A percentile compares a stretch with the other conserved stretches of the same genome.
Evolutionary conservation across 2,113 vertebrate species (phyloP).

Genomic region (Xiphophorus couchianus): DNA sequence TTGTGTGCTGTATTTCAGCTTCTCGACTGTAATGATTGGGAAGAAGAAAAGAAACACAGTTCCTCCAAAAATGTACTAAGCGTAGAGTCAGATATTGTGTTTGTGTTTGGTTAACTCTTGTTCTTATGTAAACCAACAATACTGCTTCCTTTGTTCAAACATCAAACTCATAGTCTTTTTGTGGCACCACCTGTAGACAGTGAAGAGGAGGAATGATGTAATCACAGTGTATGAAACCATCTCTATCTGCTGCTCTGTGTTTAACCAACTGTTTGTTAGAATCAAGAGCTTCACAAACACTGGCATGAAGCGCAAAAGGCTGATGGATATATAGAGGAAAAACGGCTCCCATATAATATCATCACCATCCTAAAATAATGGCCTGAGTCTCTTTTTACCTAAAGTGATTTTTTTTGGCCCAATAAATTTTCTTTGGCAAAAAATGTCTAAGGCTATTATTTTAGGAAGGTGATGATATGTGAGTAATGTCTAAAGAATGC

Average conservation of each 20-base stretch:
- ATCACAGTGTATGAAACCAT: constrained; percentile 23
- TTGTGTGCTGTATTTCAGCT: not conserved
- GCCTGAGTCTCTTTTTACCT: too few relatives aligned
- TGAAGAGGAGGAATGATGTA: constrained; percentile 39
- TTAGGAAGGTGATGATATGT: too few relatives aligned
- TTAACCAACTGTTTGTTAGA: not conserved
- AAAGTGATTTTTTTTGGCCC: too few relatives aligned
- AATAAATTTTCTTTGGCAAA: too few relatives aligned
- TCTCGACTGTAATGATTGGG: not conserved
- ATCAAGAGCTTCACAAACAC: not conserved
- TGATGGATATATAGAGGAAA: not conserved
- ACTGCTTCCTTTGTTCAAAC: constrained; percentile 20
- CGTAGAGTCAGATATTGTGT: not conserved
- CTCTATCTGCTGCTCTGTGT: constrained; percentile 3
- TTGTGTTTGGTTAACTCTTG: not conserved
- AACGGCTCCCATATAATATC: not conserved
- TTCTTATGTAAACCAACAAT: constrained; percentile 2
- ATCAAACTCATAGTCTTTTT: constrained; percentile 6
- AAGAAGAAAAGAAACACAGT: not conserved
- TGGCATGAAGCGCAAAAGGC: not conserved
- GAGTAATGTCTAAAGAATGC: too few relatives aligned
- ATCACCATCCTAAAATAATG: too few relatives aligned
- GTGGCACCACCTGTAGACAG: constrained; percentile 11
- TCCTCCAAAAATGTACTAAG: not conserved
- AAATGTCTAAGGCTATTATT: too few relatives aligned